Evolutionary conservation across 2,888 invertebrate species (phyloP).

Genomic region (Eristalis tenax): DNA sequence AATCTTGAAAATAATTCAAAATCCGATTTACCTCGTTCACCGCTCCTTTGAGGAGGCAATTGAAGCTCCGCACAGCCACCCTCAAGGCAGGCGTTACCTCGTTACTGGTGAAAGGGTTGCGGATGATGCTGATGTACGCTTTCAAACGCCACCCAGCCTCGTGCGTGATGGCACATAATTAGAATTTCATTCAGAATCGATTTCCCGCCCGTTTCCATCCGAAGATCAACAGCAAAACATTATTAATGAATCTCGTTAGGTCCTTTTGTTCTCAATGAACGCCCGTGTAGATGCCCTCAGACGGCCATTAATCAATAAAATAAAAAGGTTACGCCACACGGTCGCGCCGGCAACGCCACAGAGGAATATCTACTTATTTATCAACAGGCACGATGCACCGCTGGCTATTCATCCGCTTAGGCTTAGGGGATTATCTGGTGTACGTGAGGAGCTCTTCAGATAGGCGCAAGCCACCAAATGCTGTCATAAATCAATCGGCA

Average conservation of each 20-base stretch:
- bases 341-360: too few relatives aligned
- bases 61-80: not conserved
- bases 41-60: not conserved
- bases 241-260: slow-evolving; percentile 14
- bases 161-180: not conserved
- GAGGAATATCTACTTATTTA: not conserved
- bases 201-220: not conserved
- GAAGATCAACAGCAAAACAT: not conserved
- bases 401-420: not conserved
- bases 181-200: not conserved
- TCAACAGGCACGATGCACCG: not conserved
- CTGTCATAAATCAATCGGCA: slow-evolving; percentile 3
- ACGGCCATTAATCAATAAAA: slow-evolving; percentile 2
- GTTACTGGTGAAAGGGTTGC: not conserved
- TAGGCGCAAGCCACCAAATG: not conserved
- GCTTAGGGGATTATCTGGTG: not conserved
- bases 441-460: not conserved
- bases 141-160: not conserved
- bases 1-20: slow-evolving; percentile 17
- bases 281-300: too few relatives aligned
- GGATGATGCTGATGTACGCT: too few relatives aligned
- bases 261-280: not conserved
- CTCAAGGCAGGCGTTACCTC: not conserved
- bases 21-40: not conserved
- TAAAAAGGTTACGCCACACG: not conserved